Percentiles rank a stretch among this genome's conserved stretches.
These are phyloP conservation scores for Drosophila paulistorum DNA, from an alignment of 1,140 invertebrate species.

Conservation along the genomic window DNA sequence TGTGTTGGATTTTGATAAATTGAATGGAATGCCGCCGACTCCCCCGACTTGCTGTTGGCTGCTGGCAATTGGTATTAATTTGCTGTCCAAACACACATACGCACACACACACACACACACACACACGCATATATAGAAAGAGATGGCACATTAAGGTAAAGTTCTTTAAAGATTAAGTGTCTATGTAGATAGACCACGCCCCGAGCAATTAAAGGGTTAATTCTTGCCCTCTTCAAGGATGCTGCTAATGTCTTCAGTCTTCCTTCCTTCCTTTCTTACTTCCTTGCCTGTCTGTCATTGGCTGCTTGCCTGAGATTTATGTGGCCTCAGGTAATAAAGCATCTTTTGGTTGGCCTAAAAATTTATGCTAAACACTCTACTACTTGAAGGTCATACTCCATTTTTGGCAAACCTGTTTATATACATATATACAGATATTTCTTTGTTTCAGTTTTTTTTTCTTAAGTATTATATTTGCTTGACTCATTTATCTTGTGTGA, in stretches of 20 bases:
- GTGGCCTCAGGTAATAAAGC: constrained; percentile 50
- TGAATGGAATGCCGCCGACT: constrained; percentile 39
- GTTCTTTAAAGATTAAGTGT: constrained; percentile 26
- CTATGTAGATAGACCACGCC: constrained; percentile 55
- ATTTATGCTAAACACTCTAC: constrained; percentile 17
- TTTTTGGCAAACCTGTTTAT: constrained; percentile 63
- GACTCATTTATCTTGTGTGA: constrained; percentile 60
- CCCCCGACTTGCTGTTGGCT: background rate
- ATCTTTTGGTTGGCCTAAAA: constrained; percentile 29
- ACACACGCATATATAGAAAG: background rate
- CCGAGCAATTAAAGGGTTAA: constrained; percentile 57
- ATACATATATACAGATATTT: constrained; percentile 29
- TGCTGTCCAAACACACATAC: constrained; percentile 53
- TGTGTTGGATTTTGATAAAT: constrained; percentile 72
- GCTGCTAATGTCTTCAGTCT: background rate
- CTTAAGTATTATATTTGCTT: constrained; percentile 52
- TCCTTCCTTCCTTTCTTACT: background rate
- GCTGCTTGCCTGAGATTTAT: constrained; percentile 35
- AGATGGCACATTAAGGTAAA: constrained; percentile 21
- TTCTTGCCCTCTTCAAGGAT: constrained; percentile 31
- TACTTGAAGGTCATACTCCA: constrained; percentile 44
- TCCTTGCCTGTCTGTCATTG: constrained; percentile 49
- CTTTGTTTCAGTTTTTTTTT: constrained; percentile 30
- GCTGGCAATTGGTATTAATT: constrained; percentile 48
- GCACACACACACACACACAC: background rate